phyloP scores from a whole-genome alignment of 2,113 vertebrate species.

The Hippolais icterina region DNA sequence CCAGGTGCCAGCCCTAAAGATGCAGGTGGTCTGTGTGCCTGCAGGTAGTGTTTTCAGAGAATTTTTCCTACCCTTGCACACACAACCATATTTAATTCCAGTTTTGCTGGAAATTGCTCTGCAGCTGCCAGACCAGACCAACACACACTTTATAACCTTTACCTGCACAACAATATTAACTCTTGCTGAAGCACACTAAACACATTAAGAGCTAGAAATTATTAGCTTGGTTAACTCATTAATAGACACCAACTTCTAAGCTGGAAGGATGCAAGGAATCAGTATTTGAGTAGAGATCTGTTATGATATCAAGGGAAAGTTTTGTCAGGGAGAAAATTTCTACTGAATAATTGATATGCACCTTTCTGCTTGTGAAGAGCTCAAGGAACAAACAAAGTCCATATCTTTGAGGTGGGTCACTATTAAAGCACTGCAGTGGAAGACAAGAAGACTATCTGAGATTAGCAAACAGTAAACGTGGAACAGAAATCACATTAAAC shows the following conservation, averaged over 20 bases:
- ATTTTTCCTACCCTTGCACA: background rate
- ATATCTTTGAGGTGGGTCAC: background rate
- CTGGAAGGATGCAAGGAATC: background rate
- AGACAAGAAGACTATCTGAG: background rate
- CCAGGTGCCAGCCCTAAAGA: background rate
- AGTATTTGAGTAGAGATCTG: background rate
- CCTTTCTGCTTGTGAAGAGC: background rate
- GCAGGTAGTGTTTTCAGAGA: background rate
- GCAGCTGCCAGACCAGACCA: background rate
- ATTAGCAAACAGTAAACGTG: background rate
- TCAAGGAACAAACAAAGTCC: background rate
- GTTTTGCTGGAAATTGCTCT: background rate
- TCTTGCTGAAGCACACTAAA: background rate
- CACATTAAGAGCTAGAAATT: background rate
- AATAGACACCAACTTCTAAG: background rate
- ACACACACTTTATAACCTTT: background rate
- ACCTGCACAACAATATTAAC: background rate
- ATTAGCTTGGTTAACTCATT: background rate
- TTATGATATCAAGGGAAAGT: background rate
- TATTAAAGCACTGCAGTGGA: background rate
- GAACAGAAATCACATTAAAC: background rate
- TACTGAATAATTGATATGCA: background rate
- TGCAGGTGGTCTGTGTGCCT: background rate
- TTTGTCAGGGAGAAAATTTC: background rate
- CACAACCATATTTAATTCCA: background rate